Evolutionary conservation across 2,797 vertebrate species (phyloP), one percentile per base, ranked within the genome.

Genomic region (Sciurus carolinensis): DNA sequence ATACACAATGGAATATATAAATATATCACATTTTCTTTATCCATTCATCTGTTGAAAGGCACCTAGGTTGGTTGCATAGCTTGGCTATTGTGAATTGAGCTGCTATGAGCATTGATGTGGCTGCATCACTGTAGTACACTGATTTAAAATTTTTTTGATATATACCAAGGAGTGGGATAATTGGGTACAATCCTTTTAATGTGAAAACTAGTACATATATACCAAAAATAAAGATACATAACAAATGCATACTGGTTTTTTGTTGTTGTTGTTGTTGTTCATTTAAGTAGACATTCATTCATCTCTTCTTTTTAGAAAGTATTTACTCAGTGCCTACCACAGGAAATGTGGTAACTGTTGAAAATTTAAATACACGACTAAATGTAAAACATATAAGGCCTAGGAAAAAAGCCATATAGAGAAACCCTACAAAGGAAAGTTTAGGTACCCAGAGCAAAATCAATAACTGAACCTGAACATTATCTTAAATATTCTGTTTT

Each of bases 251-350:
- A 50, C 11, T 79, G 54, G 47, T 26, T 77, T 15, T 47, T 39
- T 39, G 3, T 39, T 39, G 36, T 39, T 39, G 3, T 39, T 39
- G 3, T 39, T 39, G 3, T 33, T 69, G 3, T 71, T 47, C 3
- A 71, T 20, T 28, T 92, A 85, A 50, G 39, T 92, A 54, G 11
- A 85, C 44, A 90, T 71, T 86, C 64, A n/a, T 33, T 18, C 7
- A 90, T 93, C 42, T 44, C 44, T 54, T 82, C 33, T 72, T 91
- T 91, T 96, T 89, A 92, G 57, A 79, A 97, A 88, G 93, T 90
- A 54, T 54, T 24, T 79, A 33, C n/a, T 67, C 44, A 39, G n/a
- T 88, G 13, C 24, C 33, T 72, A 79, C 12, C n/a, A 59, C 2
- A 72, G 39, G 91, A 71, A 89, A 87, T 90, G 14, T 54, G 17